These are phyloP conservation scores for Mamestra brassicae DNA, from an alignment of 2,888 invertebrate genomes.

Conservation along the genomic window DNA sequence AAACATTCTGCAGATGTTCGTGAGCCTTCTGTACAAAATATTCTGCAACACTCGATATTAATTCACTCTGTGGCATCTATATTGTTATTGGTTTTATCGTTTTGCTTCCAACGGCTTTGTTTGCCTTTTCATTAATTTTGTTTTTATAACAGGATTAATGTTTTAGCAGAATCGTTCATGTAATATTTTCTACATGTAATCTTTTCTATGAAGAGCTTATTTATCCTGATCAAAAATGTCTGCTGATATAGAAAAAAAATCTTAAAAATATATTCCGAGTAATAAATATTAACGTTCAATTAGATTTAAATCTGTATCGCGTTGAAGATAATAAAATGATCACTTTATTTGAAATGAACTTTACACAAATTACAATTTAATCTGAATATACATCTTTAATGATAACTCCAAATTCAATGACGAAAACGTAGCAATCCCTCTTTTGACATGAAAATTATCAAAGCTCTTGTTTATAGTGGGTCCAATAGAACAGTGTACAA, in stretches of 20 bases:
- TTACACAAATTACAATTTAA: slow-evolving; percentile 54
- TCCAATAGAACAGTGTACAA: slow-evolving; percentile 59
- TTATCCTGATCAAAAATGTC: neutral
- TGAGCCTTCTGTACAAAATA: slow-evolving; percentile 60
- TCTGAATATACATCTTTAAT: slow-evolving; percentile 57
- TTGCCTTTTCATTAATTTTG: slow-evolving; percentile 45
- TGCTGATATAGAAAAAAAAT: neutral
- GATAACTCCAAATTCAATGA: slow-evolving; percentile 59
- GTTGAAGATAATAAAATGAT: slow-evolving; percentile 45
- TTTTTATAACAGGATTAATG: slow-evolving; percentile 36
- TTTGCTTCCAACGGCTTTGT: slow-evolving; percentile 36
- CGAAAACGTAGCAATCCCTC: slow-evolving; percentile 60
- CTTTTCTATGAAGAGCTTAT: slow-evolving; percentile 2
- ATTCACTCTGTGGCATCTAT: slow-evolving; percentile 54
- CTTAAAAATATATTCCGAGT: neutral
- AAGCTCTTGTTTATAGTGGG: slow-evolving; percentile 58
- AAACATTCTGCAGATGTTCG: slow-evolving; percentile 69
- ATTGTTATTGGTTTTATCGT: slow-evolving; percentile 60
- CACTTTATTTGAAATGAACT: slow-evolving; percentile 52
- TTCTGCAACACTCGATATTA: slow-evolving; percentile 61
- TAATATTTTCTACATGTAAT: slow-evolving; percentile 7
- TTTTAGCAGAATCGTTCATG: slow-evolving; percentile 7
- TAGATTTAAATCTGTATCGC: slow-evolving; percentile 31
- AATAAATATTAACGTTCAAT: slow-evolving; percentile 33
- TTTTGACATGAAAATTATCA: slow-evolving; percentile 66